Evolutionary conservation across 2,888 invertebrate genomes (phyloP), one percentile per base, ranked within the genome.

Genomic region (Danaus chrysippus): DNA sequence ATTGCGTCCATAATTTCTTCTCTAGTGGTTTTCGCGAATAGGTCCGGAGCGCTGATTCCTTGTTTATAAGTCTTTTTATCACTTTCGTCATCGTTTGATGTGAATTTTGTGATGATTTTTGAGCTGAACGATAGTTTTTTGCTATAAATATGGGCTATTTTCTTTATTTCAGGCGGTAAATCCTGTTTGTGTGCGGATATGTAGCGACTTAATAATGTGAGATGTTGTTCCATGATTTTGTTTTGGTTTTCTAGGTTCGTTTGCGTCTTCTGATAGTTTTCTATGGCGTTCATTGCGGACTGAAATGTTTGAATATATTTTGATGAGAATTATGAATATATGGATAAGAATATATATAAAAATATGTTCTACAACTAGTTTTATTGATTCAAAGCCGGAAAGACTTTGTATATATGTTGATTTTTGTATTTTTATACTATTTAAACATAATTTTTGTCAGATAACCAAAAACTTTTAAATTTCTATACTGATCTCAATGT

Each of bases 181-280:
- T 96, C 96, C 49, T 93, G 90, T 59, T 93, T 93, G 19, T 94
- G 78, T 5, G 93, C 92, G 8, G 94, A 92, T n/a, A 97, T 92
- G 79, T 94, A 96, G 1, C 93, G 92, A 3, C 95, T 95, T 6
- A 97, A 84, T 0, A 95, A 91, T 0, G 93, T 91, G 0, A 96
- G 92, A 0, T 96, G 95, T 10, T 95, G 93, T 76, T 96, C 96
- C 65, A 96, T 79, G 0, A 93, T 91, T 73, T 95, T 94, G 73
- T 94, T 94, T 66, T 94, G 94, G 2, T 93, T 90, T 76, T 96
- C 96, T 0, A 96, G 81, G 54, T 93, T 92, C 85, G 92, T 73
- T 92, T 94, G 66, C 85, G 88, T 82, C 92, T 94, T 83, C 92
- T 95, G 74, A 92, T 91, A 70, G 91, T 92, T 73, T 90, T 92